phyloP scores from a whole-genome alignment of 2,113 vertebrate genomes.

The Python bivittatus region DNA sequence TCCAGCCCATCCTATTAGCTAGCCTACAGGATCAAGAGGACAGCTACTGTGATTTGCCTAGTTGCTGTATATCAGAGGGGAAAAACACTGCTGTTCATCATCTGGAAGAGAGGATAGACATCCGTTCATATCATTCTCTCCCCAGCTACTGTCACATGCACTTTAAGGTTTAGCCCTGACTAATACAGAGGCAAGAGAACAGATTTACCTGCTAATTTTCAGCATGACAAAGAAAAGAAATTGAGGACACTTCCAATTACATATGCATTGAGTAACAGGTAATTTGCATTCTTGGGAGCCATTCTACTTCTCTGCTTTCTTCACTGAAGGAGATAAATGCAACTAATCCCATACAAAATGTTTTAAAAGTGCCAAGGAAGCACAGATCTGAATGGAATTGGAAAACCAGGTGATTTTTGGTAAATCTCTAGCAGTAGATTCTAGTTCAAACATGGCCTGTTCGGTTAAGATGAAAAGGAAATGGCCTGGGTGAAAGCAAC shows the following conservation, averaged over 20 bases:
- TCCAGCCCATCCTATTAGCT: conserved; percentile 9
- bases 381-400: not conserved
- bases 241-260: not conserved
- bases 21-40: not conserved
- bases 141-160: not conserved
- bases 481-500: not conserved
- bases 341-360: not conserved
- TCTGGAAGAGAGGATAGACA: not conserved
- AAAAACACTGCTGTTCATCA: not conserved
- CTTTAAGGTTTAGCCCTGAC: not conserved
- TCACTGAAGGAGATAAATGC: not conserved
- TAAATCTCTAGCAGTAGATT: not conserved
- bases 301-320: not conserved
- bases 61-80: not conserved
- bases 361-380: not conserved
- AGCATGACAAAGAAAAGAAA: not conserved
- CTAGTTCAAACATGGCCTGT: not conserved
- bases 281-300: not conserved
- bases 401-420: not conserved
- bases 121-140: too few relatives aligned
- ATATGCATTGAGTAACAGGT: not conserved
- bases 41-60: not conserved
- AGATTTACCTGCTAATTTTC: not conserved
- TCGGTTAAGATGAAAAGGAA: not conserved
- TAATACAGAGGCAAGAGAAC: not conserved